These are phyloP conservation scores for Cossypha caffra DNA, from an alignment of 2,797 vertebrate species.

Conservation along the genomic window DNA sequence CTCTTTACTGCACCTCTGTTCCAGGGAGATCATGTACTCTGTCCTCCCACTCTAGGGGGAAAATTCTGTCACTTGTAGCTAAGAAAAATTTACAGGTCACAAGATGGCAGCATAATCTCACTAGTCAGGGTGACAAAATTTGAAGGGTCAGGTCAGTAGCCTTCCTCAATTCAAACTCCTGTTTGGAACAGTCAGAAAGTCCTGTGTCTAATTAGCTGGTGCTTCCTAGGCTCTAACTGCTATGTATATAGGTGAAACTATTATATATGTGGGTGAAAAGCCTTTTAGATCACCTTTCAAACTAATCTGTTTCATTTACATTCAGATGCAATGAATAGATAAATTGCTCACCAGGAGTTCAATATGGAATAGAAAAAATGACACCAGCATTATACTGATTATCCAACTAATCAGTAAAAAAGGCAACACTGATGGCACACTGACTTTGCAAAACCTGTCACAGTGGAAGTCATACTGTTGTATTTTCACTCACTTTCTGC, in stretches of 20 bases:
- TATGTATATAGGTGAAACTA: background rate
- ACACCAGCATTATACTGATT: background rate
- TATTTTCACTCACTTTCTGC: background rate
- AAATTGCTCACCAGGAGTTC: background rate
- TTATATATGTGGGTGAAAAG: background rate
- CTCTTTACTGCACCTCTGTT: background rate
- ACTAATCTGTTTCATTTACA: background rate
- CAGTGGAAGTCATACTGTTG: background rate
- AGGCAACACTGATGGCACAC: background rate
- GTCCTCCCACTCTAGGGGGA: background rate
- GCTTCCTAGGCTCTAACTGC: background rate
- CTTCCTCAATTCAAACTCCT: background rate
- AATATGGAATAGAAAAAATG: background rate
- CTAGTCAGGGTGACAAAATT: background rate
- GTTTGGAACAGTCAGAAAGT: background rate
- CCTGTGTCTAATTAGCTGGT: background rate
- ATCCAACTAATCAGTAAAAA: background rate
- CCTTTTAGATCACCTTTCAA: background rate
- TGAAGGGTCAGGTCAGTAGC: background rate
- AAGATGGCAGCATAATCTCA: constrained; percentile 48
- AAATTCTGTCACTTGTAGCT: background rate
- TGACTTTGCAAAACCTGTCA: background rate
- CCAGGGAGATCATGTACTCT: background rate
- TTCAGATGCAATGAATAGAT: background rate
- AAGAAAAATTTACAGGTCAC: background rate